Conservation (phyloP, 2,888 invertebrate species). For the Coleophora flavipennella region DNA sequence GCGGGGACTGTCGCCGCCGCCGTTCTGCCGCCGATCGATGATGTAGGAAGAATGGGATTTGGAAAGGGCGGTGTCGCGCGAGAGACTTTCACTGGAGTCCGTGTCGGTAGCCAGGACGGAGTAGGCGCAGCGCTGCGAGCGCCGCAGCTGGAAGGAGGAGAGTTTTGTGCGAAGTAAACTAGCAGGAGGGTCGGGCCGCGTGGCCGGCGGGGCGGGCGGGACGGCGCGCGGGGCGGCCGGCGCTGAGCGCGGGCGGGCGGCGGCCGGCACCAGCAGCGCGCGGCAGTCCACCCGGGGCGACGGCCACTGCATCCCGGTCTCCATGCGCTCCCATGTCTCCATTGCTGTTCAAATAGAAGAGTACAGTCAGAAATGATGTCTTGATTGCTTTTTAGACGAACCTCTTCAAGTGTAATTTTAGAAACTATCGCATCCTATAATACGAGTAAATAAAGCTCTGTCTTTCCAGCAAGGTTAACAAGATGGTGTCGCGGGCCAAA, state of each 20-base stretch:
- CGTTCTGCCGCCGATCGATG: conserved; percentile 55
- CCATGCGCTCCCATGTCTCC: conserved; percentile 83
- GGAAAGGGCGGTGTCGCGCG: conserved; percentile 47
- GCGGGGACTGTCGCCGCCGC: conserved; percentile 29
- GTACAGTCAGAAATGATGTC: not conserved
- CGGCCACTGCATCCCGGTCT: conserved; percentile 75
- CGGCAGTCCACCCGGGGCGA: conserved; percentile 80
- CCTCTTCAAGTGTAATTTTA: too few relatives aligned
- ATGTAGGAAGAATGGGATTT: conserved; percentile 74
- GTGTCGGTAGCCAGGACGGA: conserved; percentile 75
- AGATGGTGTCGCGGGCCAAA: too few relatives aligned
- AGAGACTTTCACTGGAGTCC: conserved; percentile 78
- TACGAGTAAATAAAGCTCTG: too few relatives aligned
- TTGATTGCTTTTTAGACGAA: not conserved
- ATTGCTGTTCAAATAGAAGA: conserved; percentile 58
- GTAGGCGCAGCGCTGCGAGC: conserved; percentile 80
- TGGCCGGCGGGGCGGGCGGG: conserved; percentile 16
- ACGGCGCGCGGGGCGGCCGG: conserved; percentile 21
- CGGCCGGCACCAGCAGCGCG: conserved; percentile 72
- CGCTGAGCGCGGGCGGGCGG: conserved; percentile 33
- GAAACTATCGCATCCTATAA: too few relatives aligned
- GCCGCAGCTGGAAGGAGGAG: conserved; percentile 79
- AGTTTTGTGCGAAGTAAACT: conserved; percentile 76
- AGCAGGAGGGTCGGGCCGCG: conserved; percentile 48
- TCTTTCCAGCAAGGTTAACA: too few relatives aligned